A percentile compares a stretch with the other conserved stretches of the same genome.
phyloP scores from a whole-genome alignment of 2,113 vertebrate species.

The Nothoprocta perdicaria region DNA sequence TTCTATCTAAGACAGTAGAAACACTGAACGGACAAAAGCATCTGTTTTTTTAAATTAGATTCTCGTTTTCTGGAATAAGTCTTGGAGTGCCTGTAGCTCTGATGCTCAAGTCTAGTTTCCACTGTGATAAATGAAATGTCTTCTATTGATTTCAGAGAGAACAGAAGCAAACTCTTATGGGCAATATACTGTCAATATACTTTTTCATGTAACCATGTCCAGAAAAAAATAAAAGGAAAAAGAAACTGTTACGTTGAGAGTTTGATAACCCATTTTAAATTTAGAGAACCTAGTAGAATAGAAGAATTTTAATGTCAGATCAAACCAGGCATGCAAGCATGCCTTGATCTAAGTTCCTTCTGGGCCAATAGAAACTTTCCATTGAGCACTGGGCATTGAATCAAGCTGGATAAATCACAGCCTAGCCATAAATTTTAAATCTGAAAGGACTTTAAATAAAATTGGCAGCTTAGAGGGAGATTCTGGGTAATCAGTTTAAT shows the following conservation, averaged over 20 bases:
- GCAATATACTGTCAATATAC: not conserved
- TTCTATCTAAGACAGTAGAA: not conserved
- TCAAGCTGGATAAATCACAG: conserved; percentile 25
- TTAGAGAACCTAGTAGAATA: not conserved
- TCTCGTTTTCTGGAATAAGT: conserved; percentile 39
- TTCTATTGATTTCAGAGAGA: not conserved
- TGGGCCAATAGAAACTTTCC: not conserved
- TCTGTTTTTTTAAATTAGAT: not conserved
- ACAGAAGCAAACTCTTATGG: not conserved
- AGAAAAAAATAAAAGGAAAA: not conserved
- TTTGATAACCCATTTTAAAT: not conserved
- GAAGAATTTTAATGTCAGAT: not conserved
- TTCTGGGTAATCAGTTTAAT: not conserved
- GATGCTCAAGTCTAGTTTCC: not conserved
- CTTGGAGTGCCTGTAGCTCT: conserved; percentile 2
- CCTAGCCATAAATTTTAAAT: not conserved
- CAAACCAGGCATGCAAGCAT: not conserved
- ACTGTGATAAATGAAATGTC: not conserved
- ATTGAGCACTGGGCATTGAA: not conserved
- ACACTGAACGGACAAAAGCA: not conserved
- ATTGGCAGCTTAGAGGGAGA: not conserved
- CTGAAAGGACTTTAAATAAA: not conserved
- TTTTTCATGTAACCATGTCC: not conserved
- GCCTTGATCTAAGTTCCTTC: not conserved
- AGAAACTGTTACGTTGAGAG: not conserved